phyloP scores from a whole-genome alignment of 2,113 vertebrate species.

The Solea solea region DNA sequence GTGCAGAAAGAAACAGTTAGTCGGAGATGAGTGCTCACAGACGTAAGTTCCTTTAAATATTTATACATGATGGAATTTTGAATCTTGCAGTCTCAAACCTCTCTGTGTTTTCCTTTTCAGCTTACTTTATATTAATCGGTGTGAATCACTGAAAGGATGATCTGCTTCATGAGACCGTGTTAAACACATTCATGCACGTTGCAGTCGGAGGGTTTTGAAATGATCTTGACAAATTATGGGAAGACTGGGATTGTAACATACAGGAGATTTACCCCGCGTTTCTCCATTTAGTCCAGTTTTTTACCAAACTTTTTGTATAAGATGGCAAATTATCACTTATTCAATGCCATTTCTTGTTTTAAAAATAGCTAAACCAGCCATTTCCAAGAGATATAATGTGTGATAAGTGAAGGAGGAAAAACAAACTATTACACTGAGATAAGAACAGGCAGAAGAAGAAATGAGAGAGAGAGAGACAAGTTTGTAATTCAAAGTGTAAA shows the following conservation, averaged over 20 bases:
- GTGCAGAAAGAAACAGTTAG: not conserved
- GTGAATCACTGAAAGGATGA: conserved; percentile 27
- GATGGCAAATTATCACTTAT: too few species aligned
- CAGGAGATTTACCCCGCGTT: not conserved
- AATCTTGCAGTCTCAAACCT: not conserved
- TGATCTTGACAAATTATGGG: conserved; percentile 32
- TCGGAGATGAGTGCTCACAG: conserved; percentile 18
- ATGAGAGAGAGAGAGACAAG: too few species aligned
- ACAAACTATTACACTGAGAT: too few species aligned
- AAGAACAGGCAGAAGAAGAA: too few species aligned
- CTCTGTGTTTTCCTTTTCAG: not conserved
- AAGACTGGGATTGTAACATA: too few species aligned
- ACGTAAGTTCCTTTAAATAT: conserved; percentile 55
- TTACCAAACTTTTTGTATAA: too few species aligned
- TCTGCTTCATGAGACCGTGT: conserved; percentile 28
- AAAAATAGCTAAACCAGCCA: too few species aligned
- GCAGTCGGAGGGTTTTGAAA: conserved; percentile 21
- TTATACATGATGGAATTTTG: conserved; percentile 38
- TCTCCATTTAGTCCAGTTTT: too few species aligned
- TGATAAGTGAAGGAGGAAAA: too few species aligned
- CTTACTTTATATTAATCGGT: conserved; percentile 20
- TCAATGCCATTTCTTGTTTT: too few species aligned
- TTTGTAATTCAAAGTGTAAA: too few species aligned
- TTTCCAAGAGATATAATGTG: too few species aligned
- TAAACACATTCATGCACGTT: conserved; percentile 10